Conservation (phyloP, 2,797 vertebrate species). For the Microchirus variegatus region DNA sequence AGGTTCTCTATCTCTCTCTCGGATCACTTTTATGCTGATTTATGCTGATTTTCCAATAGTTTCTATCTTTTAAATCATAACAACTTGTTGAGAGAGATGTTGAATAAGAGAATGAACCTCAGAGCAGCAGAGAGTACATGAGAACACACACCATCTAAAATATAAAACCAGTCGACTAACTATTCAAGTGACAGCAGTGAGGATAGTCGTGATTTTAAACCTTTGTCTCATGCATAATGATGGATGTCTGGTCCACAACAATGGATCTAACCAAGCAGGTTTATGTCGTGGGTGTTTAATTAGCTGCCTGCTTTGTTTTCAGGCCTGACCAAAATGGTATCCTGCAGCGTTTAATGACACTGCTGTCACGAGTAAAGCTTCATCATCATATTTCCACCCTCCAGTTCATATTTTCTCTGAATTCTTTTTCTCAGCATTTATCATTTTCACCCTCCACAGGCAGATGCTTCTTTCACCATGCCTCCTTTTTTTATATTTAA, state of each 20-base stretch:
- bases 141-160: too few species aligned
- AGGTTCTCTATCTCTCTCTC: too few species aligned
- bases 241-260: slow-evolving; percentile 39
- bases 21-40: too few species aligned
- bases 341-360: slow-evolving; percentile 5
- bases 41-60: too few species aligned
- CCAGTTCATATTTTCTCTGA: slow-evolving; percentile 7
- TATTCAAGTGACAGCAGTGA: slow-evolving; percentile 17
- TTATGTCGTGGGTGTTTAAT: slow-evolving; percentile 56
- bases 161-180: neutral
- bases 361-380: slow-evolving; percentile 13
- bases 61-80: too few species aligned
- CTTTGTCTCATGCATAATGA: slow-evolving; percentile 22
- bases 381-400: slow-evolving; percentile 12
- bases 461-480: neutral
- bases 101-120: too few species aligned
- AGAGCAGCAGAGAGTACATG: too few species aligned
- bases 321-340: slow-evolving; percentile 37
- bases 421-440: slow-evolving; percentile 6
- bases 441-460: neutral
- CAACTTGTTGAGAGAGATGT: too few species aligned
- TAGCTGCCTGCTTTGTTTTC: slow-evolving; percentile 52
- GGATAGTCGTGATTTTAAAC: slow-evolving; percentile 27
- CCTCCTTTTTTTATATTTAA: too few species aligned
- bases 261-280: slow-evolving; percentile 7